These are phyloP conservation scores for Lepidurus couesii DNA, from an alignment of 1,140 invertebrate genomes.

Conservation along the genomic window DNA sequence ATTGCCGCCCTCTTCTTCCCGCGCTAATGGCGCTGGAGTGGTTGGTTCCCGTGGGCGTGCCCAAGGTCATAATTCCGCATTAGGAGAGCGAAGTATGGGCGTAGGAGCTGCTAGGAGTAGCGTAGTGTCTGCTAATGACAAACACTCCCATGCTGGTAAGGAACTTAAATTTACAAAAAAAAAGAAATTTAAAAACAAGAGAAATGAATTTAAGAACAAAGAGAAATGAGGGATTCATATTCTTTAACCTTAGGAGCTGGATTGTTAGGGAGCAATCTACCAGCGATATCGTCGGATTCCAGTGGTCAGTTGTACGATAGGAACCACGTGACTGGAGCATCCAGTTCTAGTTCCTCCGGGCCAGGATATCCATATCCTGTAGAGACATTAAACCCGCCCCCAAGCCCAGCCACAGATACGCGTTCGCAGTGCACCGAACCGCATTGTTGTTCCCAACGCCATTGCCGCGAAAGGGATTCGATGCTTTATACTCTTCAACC, in stretches of 20 bases:
- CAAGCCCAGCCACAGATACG: conserved; percentile 67
- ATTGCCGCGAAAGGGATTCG: conserved; percentile 23
- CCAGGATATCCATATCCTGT: conserved; percentile 69
- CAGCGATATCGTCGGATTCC: conserved; percentile 26
- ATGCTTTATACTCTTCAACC: conserved; percentile 44
- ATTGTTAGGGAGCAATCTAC: not conserved
- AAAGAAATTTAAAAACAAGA: too few species aligned
- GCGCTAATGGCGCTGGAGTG: conserved; percentile 37
- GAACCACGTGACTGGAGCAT: conserved; percentile 73
- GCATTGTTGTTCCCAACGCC: conserved; percentile 37
- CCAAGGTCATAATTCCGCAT: conserved; percentile 18
- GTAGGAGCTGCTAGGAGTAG: conserved; percentile 30
- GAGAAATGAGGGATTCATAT: too few species aligned
- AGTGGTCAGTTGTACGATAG: conserved; percentile 62
- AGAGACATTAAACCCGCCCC: conserved; percentile 81
- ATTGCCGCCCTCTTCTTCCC: conserved; percentile 26
- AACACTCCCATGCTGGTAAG: conserved; percentile 31
- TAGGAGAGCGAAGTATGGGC: conserved; percentile 28
- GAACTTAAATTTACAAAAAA: too few species aligned
- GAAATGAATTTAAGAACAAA: too few species aligned
- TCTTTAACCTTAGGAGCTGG: not conserved
- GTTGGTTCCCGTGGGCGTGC: conserved; percentile 1
- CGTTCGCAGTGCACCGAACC: conserved; percentile 43
- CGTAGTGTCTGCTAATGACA: conserved; percentile 12
- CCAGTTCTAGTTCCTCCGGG: conserved; percentile 60